phyloP scores from a whole-genome alignment of 1,140 invertebrate species.

The Uloborus diversus region DNA sequence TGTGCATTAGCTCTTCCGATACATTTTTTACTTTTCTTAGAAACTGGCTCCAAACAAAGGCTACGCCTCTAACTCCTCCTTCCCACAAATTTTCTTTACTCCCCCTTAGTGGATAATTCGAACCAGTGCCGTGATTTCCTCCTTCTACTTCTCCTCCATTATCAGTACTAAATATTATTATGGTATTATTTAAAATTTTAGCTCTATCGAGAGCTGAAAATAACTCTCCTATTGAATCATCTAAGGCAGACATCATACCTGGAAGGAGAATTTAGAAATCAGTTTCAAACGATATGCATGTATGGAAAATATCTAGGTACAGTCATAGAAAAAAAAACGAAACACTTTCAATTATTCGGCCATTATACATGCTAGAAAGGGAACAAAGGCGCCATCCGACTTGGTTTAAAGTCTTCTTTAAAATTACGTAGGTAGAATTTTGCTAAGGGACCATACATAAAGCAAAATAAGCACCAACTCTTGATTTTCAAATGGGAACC shows the following conservation, averaged over 20 bases:
- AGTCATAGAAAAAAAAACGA: too few species aligned
- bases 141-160: conserved; percentile 80
- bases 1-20: conserved; percentile 44
- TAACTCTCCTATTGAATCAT: conserved; percentile 86
- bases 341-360: too few species aligned
- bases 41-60: conserved; percentile 63
- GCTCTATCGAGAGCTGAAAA: conserved; percentile 74
- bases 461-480: too few species aligned
- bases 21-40: conserved; percentile 19
- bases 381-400: too few species aligned
- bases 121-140: conserved; percentile 45
- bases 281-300: too few species aligned
- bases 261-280: too few species aligned
- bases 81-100: conserved; percentile 69
- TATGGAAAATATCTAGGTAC: too few species aligned
- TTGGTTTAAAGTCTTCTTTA: too few species aligned
- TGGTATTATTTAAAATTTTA: conserved; percentile 76
- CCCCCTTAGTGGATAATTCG: conserved; percentile 68
- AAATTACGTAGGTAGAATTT: too few species aligned
- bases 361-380: too few species aligned
- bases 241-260: conserved; percentile 79
- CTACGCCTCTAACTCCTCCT: conserved; percentile 65
- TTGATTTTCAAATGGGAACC: too few species aligned
- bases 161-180: conserved; percentile 86
- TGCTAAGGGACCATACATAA: too few species aligned